phyloP scores from a whole-genome alignment of 1,140 invertebrate genomes.

The Antheraea pernyi region DNA sequence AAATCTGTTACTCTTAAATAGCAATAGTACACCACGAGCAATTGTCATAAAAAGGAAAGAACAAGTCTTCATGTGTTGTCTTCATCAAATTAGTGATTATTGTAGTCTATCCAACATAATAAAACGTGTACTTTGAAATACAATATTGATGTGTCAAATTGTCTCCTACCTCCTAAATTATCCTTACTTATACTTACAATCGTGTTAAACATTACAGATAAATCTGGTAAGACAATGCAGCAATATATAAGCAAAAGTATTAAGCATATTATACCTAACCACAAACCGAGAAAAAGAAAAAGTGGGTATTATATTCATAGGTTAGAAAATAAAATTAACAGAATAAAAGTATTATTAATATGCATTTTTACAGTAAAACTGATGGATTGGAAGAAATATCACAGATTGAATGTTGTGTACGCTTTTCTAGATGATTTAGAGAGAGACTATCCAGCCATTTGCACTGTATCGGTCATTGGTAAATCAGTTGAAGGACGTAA shows the following conservation, averaged over 20 bases:
- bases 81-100: too few relatives aligned
- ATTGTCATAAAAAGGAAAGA: too few relatives aligned
- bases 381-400: slow-evolving; percentile 70
- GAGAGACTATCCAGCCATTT: slow-evolving; percentile 65
- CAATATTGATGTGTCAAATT: too few relatives aligned
- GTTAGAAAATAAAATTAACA: not conserved
- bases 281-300: slow-evolving; percentile 42
- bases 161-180: not conserved
- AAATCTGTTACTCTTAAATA: too few relatives aligned
- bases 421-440: slow-evolving; percentile 64
- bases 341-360: not conserved
- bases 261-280: slow-evolving; percentile 40
- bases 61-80: too few relatives aligned
- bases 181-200: not conserved
- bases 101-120: too few relatives aligned
- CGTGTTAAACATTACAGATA: not conserved
- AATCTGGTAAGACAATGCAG: not conserved
- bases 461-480: slow-evolving; percentile 63
- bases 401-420: slow-evolving; percentile 62
- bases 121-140: too few relatives aligned
- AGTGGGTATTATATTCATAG: slow-evolving; percentile 30
- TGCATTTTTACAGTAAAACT: slow-evolving; percentile 38
- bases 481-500: slow-evolving; percentile 65
- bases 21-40: too few relatives aligned
- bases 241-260: slow-evolving; percentile 25